Conservation (phyloP, 2,797 vertebrate species). For the Bovichtus variegatus region DNA sequence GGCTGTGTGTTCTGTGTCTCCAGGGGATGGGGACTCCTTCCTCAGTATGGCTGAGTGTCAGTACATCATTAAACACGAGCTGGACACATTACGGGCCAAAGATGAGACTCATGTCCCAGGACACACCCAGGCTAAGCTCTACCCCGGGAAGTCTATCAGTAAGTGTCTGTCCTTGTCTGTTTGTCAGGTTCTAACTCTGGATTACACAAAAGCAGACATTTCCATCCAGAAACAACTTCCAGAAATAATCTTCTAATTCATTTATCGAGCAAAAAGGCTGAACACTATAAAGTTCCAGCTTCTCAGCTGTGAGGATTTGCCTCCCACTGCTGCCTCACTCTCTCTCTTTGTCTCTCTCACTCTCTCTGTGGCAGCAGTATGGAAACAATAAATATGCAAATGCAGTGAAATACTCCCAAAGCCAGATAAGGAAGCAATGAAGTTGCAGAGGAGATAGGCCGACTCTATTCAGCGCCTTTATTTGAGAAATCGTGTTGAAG, state of each 20-base stretch:
- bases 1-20: conserved; percentile 49
- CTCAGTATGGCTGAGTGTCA: conserved; percentile 95
- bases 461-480: conserved; percentile 51
- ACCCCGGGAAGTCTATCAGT: conserved; percentile 95
- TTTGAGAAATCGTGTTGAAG: conserved; percentile 61
- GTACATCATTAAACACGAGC: conserved; percentile 95
- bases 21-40: conserved; percentile 93
- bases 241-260: no score
- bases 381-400: conserved; percentile 79
- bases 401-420: conserved; percentile 58
- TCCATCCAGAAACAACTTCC: not conserved
- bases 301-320: not conserved
- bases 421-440: conserved; percentile 70
- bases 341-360: conserved; percentile 16
- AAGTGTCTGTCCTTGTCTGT: conserved; percentile 51
- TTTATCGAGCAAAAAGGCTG: not conserved
- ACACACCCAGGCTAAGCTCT: conserved; percentile 91
- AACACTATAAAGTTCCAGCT: not conserved
- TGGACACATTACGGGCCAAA: conserved; percentile 94
- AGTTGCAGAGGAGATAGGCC: conserved; percentile 52
- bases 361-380: conserved; percentile 39
- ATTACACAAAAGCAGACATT: not conserved
- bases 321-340: no score
- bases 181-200: not conserved
- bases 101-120: conserved; percentile 93